Base-by-base conservation (phyloP, 1,140 invertebrate genomes). In the Calycopis cecrops region DNA sequence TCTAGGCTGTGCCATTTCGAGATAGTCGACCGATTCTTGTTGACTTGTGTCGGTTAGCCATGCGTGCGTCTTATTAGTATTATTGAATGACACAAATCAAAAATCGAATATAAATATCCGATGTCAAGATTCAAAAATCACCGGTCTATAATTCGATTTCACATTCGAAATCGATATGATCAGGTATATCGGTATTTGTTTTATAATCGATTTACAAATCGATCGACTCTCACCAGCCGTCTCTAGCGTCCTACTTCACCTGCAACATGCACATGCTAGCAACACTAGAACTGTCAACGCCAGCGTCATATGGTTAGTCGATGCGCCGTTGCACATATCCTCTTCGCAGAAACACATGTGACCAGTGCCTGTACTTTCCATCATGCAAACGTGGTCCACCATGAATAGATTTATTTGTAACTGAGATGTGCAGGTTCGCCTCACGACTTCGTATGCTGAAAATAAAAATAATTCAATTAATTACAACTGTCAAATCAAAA, bases 311-410 rank as follows among this genome's bases (percentile, higher is more conserved):
- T 66, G 57, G 60, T 61, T 60, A 56, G 71, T 62, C 55, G 67
- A 49, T 51, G 74, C 75, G 50, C 62, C 60, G 65, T 98, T 98
- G 90, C 96, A 98, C 93, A 95, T 94, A 91, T 97, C 96, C 90
- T 96, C 95, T 91, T 98, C 96, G 92, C 96, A 98, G 91, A 98
- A 98, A 91, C 96, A 98, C 96, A 98, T 97, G 91, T 97, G 95
- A 89, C 96, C 96, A 82, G 93, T 96, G 89, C 96, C 95, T 90
- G 94, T 96, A 93, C 95, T 96, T 94, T 97, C 96, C 92, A 95
- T 94, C 96, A 98, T 97, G 92, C 96, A 98, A 88, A 98, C 96
- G 90, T 98, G 96, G 91, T 98, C 96, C 81, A 98, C 96, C 95
- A 98, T 97, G 91, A 98, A 98, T 76, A 97, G 91, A 88, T 98